Conservation (phyloP, 2,888 invertebrate genomes). For the Andrena marginata region DNA sequence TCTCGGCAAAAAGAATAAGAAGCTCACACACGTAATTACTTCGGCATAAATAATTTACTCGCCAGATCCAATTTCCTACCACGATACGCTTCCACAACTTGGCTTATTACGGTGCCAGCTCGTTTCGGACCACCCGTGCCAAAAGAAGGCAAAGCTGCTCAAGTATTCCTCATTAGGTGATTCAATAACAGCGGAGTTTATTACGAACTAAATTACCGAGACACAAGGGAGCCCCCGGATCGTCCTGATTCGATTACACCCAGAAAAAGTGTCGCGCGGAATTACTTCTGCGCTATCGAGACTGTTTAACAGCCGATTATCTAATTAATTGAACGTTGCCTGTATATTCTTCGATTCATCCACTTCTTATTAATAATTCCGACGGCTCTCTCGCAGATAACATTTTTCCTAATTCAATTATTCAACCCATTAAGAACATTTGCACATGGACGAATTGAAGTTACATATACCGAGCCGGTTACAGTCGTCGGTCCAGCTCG, state of each 20-base stretch:
- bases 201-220: background rate
- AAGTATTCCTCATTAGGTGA: background rate
- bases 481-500: slow-evolving; percentile 14
- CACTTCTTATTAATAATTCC: background rate
- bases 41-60: background rate
- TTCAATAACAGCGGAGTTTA: background rate
- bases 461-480: slow-evolving; percentile 3
- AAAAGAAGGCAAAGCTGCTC: too few species aligned
- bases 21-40: background rate
- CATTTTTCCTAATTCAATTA: slow-evolving; percentile 13
- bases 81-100: background rate
- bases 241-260: background rate
- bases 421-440: slow-evolving; percentile 5
- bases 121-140: too few species aligned
- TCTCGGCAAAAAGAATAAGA: too few species aligned
- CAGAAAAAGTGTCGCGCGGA: background rate
- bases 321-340: background rate
- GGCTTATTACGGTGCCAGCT: too few species aligned
- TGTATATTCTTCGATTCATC: background rate
- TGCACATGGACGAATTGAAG: background rate
- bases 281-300: background rate
- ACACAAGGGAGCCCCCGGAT: background rate
- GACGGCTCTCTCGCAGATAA: background rate
- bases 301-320: background rate
- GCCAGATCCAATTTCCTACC: background rate